Conservation (phyloP, 2,797 vertebrate genomes). For the Euphonia xanthogaster region DNA sequence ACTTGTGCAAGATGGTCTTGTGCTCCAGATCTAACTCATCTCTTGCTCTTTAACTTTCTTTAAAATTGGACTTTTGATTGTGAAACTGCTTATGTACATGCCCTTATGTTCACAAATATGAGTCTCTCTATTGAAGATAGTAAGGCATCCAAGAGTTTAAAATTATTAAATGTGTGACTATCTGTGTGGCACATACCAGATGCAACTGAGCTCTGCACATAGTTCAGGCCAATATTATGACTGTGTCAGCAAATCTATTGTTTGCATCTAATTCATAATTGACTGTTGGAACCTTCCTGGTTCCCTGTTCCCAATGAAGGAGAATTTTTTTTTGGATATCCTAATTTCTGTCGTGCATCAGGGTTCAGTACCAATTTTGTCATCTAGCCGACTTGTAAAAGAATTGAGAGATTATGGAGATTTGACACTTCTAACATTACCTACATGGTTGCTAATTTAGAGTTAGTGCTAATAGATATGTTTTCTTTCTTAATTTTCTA, state of each 20-base stretch:
- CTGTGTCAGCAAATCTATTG: background rate
- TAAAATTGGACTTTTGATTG: background rate
- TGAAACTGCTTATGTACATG: background rate
- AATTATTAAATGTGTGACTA: background rate
- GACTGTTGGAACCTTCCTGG: background rate
- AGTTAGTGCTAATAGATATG: background rate
- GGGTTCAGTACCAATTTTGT: background rate
- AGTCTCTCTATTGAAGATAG: background rate
- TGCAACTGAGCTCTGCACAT: background rate
- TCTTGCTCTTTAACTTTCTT: background rate
- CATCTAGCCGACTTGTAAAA: background rate
- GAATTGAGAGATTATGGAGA: background rate
- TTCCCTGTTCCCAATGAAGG: background rate
- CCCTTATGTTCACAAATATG: background rate
- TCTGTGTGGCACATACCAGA: background rate
- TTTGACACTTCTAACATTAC: background rate
- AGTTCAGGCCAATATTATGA: background rate
- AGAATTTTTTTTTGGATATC: background rate
- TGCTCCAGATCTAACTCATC: background rate
- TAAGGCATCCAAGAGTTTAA: background rate
- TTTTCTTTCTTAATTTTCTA: background rate
- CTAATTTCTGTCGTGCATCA: background rate
- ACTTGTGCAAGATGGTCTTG: background rate
- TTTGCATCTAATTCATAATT: background rate
- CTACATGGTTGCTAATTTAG: background rate